Base-by-base conservation (phyloP, 2,888 invertebrate species). In the Piscicola geometra region DNA sequence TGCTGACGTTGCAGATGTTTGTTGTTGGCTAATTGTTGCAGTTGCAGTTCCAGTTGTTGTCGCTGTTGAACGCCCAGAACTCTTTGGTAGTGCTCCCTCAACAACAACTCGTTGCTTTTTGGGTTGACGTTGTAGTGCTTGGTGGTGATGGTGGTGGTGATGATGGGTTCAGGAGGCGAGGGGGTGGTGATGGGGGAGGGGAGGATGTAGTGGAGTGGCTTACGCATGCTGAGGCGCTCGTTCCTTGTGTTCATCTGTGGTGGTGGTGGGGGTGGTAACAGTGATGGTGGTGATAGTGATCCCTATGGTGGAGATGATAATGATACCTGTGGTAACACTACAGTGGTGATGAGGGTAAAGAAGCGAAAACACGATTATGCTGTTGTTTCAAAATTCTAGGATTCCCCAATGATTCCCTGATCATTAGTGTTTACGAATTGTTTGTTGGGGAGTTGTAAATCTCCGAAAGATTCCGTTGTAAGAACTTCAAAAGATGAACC, bases 91-190 rank as follows among this genome's bases (percentile, higher is more conserved):
- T 64, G 67, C 21, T 67, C 36, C 25, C 60, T 5, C 3, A 21
- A 56, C 3, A 21, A 5, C 21, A 21, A 9, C 21, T 47, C 50
- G 25, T 56, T 21, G 60, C 60, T 56, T 56, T n/a, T 56, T 9
- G 60, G 60, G 21, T 5, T 9, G 56, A 52, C 28, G 2, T 33
- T 33, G 64, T 73, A 73, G 56, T 73, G 73, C 30, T 73, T 73
- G 25, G 73, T 64, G 36, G 73, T 73, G 35, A 73, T 73, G 64
- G 73, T 73, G 36, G 73, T 73, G 56, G 73, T 73, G 3, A 35
- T 36, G 18, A 73, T n/a, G 1, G 73, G 73, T 15, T 35, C 1
- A n/a, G 33, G 64, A 25, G 47, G 32, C 15, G 33, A 60, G 36
- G 52, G 28, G 32, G 60, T 25, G 73, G 56, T 64, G 73, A 33